Conservation (phyloP, 1,140 invertebrate species). For the Macrobrachium nipponense region DNA sequence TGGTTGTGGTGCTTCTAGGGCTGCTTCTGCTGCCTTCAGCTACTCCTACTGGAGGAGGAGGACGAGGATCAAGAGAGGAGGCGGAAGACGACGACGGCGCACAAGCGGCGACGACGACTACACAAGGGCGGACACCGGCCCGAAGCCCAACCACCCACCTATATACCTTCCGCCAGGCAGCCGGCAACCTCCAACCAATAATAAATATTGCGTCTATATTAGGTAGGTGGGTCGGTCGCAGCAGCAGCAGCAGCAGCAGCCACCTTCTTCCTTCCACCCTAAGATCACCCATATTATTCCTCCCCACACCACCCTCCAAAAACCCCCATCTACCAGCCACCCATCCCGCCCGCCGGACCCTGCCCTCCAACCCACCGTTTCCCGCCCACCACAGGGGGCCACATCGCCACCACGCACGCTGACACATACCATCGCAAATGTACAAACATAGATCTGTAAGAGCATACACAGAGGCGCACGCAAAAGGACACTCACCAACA, state of each 20-base stretch:
- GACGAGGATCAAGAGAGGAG: neutral
- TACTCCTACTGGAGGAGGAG: no score
- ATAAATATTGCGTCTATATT: constrained; percentile 43
- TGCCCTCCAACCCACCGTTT: no score
- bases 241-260: neutral
- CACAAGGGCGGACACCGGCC: constrained; percentile 4
- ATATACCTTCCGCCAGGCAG: constrained; percentile 42
- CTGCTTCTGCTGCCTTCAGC: no score
- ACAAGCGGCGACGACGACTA: neutral
- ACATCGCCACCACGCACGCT: no score
- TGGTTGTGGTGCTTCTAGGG: constrained; percentile 5
- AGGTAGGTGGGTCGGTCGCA: constrained; percentile 25
- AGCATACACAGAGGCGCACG: neutral
- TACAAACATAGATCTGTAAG: neutral
- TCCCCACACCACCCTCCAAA: neutral
- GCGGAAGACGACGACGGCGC: neutral
- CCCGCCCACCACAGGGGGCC: no score
- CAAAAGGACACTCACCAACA: neutral
- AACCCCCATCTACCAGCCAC: neutral
- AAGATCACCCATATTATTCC: no score
- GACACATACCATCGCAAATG: neutral
- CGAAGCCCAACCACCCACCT: neutral
- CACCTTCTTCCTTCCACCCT: neutral
- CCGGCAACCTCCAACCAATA: constrained; percentile 28
- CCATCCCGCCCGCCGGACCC: no score